Percentiles rank a stretch among this genome's conserved stretches.
These are phyloP conservation scores for Corvus cornix DNA, from an alignment of 2,113 vertebrate genomes.

Conservation along the genomic window DNA sequence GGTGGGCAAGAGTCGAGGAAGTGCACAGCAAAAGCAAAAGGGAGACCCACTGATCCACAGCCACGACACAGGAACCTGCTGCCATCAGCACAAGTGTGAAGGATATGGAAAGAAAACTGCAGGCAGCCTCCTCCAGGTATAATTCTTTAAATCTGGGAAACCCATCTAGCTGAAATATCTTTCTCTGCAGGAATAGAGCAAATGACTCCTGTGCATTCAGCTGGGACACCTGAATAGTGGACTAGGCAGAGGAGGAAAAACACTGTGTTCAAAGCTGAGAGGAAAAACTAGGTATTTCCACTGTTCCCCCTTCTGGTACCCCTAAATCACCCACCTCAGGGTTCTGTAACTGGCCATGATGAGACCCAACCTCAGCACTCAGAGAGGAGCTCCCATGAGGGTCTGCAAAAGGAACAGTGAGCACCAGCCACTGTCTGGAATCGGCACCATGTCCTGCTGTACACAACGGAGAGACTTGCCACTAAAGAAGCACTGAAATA, in stretches of 20 bases:
- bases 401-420: neutral
- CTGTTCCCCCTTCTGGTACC: neutral
- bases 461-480: neutral
- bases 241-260: neutral
- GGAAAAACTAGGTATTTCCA: neutral
- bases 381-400: neutral
- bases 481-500: constrained; percentile 36
- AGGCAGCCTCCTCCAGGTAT: constrained; percentile 3
- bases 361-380: neutral
- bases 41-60: neutral
- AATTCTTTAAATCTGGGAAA: constrained; percentile 25
- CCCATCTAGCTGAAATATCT: constrained; percentile 14
- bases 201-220: neutral
- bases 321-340: neutral
- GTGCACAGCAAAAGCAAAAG: neutral
- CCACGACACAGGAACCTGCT: neutral
- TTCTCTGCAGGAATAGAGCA: neutral
- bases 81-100: neutral
- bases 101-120: neutral
- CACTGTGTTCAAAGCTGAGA: neutral
- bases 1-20: fast-evolving
- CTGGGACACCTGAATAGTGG: neutral
- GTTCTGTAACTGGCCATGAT: fast-evolving
- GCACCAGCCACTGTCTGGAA: neutral
- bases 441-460: neutral